phyloP scores from a whole-genome alignment of 2,797 vertebrate genomes.

The Lepilemur septentrionalis region DNA sequence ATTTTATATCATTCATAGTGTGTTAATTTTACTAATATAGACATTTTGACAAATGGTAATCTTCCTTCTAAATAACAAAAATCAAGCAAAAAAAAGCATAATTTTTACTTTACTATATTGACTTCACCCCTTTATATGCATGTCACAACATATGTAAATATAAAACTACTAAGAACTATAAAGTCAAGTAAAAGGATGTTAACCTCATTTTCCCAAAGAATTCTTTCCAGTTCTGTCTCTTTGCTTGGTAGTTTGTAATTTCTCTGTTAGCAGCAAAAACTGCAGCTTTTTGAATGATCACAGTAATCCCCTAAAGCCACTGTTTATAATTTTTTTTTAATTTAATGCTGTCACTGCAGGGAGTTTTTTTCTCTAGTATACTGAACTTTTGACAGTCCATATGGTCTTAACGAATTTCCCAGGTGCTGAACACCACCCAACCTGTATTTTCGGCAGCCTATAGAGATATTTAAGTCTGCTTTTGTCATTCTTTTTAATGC shows the following conservation, averaged over 20 bases:
- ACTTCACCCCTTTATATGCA: background rate
- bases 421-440: constrained; percentile 56
- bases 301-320: constrained; percentile 30
- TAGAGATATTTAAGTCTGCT: constrained; percentile 18
- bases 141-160: background rate
- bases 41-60: background rate
- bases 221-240: background rate
- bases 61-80: background rate
- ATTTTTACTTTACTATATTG: background rate
- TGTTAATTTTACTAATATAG: background rate
- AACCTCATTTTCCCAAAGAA: background rate
- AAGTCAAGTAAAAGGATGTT: background rate
- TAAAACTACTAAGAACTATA: background rate
- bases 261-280: constrained; percentile 27
- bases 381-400: constrained; percentile 64
- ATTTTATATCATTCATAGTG: background rate
- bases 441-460: constrained; percentile 49
- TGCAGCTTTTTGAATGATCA: constrained; percentile 30
- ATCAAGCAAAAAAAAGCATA: background rate
- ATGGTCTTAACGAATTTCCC: constrained; percentile 61
- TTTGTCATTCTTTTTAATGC: constrained; percentile 57
- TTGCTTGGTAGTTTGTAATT: constrained; percentile 10
- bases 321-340: constrained; percentile 22
- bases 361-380: constrained; percentile 34
- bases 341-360: constrained; percentile 52